Conservation (phyloP, 2,888 invertebrate species). For the Onchidella celtica region DNA sequence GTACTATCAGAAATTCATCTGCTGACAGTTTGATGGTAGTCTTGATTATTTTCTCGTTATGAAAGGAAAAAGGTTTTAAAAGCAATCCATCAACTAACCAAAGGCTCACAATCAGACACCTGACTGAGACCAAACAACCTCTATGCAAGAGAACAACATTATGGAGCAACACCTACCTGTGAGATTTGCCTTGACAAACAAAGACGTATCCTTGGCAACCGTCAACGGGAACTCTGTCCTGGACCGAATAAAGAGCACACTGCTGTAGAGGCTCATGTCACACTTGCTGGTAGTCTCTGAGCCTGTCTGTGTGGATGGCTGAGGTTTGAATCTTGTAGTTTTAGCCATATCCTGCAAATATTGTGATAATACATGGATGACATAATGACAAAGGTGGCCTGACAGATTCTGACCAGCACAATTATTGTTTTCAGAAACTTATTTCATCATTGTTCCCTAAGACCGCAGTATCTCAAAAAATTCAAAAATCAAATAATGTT, state of each 20-base stretch:
- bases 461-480: too few relatives aligned
- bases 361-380: neutral
- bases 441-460: too few relatives aligned
- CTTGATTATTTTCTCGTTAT: too few relatives aligned
- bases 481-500: too few relatives aligned
- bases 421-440: too few relatives aligned
- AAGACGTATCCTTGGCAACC: conserved; percentile 40
- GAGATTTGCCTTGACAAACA: conserved; percentile 55
- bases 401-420: neutral
- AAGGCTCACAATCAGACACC: too few relatives aligned
- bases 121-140: too few relatives aligned
- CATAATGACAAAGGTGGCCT: neutral
- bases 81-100: too few relatives aligned
- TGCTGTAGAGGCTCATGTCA: conserved; percentile 8
- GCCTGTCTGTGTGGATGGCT: neutral
- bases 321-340: neutral
- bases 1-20: too few relatives aligned
- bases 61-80: too few relatives aligned
- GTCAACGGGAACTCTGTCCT: conserved; percentile 5
- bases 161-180: conserved; percentile 52
- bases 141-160: too few relatives aligned
- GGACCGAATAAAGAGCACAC: neutral
- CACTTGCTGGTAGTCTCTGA: neutral
- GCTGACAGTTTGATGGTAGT: too few relatives aligned
- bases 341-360: neutral